Evolutionary conservation across 2,797 vertebrate genomes (phyloP), one percentile per base, ranked within the genome.

Genomic region (Pseudomugil gertrudae): DNA sequence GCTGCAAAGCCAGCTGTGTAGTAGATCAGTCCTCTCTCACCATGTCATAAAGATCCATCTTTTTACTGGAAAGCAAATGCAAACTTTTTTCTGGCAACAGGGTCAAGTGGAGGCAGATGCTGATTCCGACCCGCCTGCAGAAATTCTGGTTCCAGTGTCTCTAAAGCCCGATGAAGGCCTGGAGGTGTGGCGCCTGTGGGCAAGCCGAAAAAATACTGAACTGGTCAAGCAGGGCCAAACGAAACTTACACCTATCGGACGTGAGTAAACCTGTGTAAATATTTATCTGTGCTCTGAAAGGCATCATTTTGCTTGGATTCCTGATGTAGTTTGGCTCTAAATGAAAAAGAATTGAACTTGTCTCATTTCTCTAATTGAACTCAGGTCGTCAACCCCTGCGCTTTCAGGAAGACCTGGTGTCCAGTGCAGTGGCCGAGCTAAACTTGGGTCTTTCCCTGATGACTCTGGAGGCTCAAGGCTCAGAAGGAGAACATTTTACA

Each of bases 161-260:
- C 92, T 99, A 70, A 99, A 99, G 86, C 97, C 98, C 65, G 97
- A 99, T 84, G 98, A 99, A 86, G 98, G 98, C 26, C 92, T 99
- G 72, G 97, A 98, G 80, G 96, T 98, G 14, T 99, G 98, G 98
- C 96, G 96, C 79, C 94, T 95, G 79, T 99, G 98, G 98, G 96
- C 95, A 14, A 95, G 96, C 85, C 94, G 95, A 78, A 99, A 99
- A 95, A 99, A 99, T n/a, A 92, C 90, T 4, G 97, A 99, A 83
- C 91, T 99, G 45, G 95, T 95, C 88, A 98, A 98, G 84, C 96
- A 96, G 75, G 94, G 96, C 66, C 95, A 96, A 79, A 96, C 94
- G 55, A 96, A 96, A 87, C 92, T 99, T 73, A 97, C 98, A 48
- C 98, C 98, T 33, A 99, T 99, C 81, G 98, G 98, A 90, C 96